These are phyloP conservation scores for Eilema depressum DNA, from an alignment of 2,888 invertebrate genomes.

Conservation along the genomic window DNA sequence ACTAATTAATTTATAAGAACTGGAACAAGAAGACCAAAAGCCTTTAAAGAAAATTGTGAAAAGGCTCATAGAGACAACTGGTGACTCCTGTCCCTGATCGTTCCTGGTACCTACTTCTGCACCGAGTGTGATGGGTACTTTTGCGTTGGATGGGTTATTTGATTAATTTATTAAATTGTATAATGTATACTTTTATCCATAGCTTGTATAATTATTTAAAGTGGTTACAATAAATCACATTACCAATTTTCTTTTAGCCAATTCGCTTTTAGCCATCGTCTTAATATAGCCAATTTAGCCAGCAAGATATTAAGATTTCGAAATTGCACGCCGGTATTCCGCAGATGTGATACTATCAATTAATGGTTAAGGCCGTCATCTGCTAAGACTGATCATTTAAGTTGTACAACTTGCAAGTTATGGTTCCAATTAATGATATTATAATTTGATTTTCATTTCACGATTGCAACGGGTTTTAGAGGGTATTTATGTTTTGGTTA, in stretches of 20 bases:
- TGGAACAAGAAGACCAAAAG: no score
- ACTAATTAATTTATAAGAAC: no score
- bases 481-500: neutral
- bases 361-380: constrained; percentile 42
- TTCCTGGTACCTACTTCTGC: no score
- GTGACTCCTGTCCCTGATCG: no score
- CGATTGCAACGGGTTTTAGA: neutral
- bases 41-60: no score
- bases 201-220: no score
- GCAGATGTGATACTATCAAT: constrained; percentile 48
- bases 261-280: neutral
- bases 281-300: constrained; percentile 6
- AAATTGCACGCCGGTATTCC: constrained; percentile 17
- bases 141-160: no score
- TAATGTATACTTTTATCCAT: no score
- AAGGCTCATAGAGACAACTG: no score
- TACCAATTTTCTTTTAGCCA: neutral
- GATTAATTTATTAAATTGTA: no score
- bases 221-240: no score
- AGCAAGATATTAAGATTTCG: constrained; percentile 17
- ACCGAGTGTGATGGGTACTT: no score
- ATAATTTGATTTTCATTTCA: constrained; percentile 26
- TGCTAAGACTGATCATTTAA: constrained; percentile 46
- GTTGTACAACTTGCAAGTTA: constrained; percentile 38
- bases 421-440: constrained; percentile 36